Conservation (phyloP, 2,888 invertebrate species). For the Drosophila mayaguana region DNA sequence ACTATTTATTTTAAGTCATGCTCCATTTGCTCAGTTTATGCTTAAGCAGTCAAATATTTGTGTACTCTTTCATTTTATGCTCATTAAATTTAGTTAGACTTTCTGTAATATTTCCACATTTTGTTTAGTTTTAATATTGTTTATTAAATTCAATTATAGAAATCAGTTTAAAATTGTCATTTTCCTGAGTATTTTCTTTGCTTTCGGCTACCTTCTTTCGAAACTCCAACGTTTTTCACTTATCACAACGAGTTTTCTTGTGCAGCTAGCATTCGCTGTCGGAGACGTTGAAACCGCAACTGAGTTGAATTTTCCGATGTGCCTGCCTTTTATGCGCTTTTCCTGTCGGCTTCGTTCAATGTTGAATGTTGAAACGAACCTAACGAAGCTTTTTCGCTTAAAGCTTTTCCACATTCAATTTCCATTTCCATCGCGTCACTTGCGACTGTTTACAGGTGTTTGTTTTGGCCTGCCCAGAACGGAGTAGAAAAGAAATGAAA, state of each 20-base stretch:
- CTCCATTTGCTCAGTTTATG: background rate
- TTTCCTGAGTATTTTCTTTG: background rate
- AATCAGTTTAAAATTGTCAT: conserved; percentile 3
- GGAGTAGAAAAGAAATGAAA: background rate
- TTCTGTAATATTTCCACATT: background rate
- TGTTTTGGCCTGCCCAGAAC: conserved; percentile 52
- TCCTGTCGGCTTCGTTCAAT: conserved; percentile 64
- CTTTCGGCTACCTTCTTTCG: conserved; percentile 20
- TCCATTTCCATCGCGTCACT: conserved; percentile 29
- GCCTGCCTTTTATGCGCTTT: conserved; percentile 67
- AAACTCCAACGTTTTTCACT: conserved; percentile 36
- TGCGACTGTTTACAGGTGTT: conserved; percentile 72
- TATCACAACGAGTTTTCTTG: conserved; percentile 26
- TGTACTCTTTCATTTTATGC: background rate
- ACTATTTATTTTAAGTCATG: background rate
- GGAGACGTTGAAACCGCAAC: conserved; percentile 72
- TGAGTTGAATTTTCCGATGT: conserved; percentile 65
- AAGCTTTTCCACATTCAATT: conserved; percentile 52
- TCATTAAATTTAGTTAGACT: background rate
- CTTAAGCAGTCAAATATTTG: no score
- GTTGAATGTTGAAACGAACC: conserved; percentile 65
- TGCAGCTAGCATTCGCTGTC: conserved; percentile 42
- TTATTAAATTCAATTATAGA: background rate
- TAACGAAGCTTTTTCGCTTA: conserved; percentile 38
- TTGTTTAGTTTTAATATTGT: background rate